These are phyloP conservation scores for Sebastiscus albofasciatus DNA, from an alignment of 2,797 vertebrate genomes.

Conservation along the genomic window DNA sequence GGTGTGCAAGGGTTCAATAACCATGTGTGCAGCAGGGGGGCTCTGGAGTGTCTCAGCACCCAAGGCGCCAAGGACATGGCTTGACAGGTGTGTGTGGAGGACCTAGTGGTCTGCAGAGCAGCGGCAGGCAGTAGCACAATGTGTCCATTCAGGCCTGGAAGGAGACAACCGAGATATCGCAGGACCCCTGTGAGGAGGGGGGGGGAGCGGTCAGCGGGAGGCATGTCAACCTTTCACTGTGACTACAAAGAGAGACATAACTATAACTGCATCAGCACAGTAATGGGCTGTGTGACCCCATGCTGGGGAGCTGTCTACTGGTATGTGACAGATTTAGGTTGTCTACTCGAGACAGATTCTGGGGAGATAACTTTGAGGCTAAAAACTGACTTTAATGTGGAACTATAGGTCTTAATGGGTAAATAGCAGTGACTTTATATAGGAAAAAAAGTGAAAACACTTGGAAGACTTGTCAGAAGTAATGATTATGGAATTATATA, in stretches of 20 bases:
- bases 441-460: background rate
- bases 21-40: conserved; percentile 61
- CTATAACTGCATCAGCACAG: conserved; percentile 53
- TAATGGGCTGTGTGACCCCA: conserved; percentile 58
- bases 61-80: conserved; percentile 76
- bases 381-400: conserved; percentile 14
- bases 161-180: conserved; percentile 79
- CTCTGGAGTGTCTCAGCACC: conserved; percentile 79
- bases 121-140: conserved; percentile 69
- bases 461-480: background rate
- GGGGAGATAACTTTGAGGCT: conserved; percentile 10
- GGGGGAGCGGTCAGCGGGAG: conserved; percentile 52
- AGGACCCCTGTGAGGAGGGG: conserved; percentile 71
- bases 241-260: conserved; percentile 70
- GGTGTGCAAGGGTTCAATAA: conserved; percentile 50
- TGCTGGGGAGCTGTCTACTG: conserved; percentile 25
- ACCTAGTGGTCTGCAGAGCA: conserved; percentile 59
- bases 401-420: background rate
- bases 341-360: conserved; percentile 26
- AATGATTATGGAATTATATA: background rate
- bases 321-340: conserved; percentile 46
- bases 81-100: conserved; percentile 81
- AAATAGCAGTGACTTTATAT: background rate
- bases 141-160: conserved; percentile 75
- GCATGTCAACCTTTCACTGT: conserved; percentile 67